Percentiles rank a stretch among this genome's conserved stretches.
Conservation (phyloP, 2,888 invertebrate species). For the Actias luna region DNA sequence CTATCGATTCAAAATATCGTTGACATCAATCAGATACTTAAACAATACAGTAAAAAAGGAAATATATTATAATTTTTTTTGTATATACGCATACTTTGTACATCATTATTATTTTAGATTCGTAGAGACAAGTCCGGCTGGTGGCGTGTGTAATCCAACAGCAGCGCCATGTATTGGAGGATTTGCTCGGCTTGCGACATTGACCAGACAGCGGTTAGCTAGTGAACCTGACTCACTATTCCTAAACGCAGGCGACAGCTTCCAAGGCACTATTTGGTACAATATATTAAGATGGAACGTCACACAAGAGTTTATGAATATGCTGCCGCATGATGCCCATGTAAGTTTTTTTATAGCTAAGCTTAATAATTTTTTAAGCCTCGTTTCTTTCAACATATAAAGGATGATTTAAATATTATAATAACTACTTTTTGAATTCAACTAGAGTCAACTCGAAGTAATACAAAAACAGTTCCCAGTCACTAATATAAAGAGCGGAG, state of each 20-base stretch:
- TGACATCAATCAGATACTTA: not conserved
- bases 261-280: constrained; percentile 90
- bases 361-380: too few relatives aligned
- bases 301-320: constrained; percentile 89
- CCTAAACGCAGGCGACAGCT: constrained; percentile 86
- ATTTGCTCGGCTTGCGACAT: constrained; percentile 84
- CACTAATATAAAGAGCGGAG: too few relatives aligned
- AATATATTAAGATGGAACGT: constrained; percentile 88
- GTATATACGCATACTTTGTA: not conserved
- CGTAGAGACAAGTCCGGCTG: constrained; percentile 80
- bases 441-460: too few relatives aligned
- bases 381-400: too few relatives aligned
- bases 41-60: not conserved
- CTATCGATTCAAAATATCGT: too few relatives aligned
- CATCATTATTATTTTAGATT: constrained; percentile 66
- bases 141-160: constrained; percentile 77
- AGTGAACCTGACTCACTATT: constrained; percentile 84
- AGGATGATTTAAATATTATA: too few relatives aligned
- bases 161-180: constrained; percentile 85
- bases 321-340: constrained; percentile 89
- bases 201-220: constrained; percentile 63
- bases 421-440: too few relatives aligned
- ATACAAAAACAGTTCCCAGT: too few relatives aligned
- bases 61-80: too few relatives aligned
- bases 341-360: constrained; percentile 65